Conservation (phyloP, 2,113 vertebrate species). For the Charina bottae region DNA sequence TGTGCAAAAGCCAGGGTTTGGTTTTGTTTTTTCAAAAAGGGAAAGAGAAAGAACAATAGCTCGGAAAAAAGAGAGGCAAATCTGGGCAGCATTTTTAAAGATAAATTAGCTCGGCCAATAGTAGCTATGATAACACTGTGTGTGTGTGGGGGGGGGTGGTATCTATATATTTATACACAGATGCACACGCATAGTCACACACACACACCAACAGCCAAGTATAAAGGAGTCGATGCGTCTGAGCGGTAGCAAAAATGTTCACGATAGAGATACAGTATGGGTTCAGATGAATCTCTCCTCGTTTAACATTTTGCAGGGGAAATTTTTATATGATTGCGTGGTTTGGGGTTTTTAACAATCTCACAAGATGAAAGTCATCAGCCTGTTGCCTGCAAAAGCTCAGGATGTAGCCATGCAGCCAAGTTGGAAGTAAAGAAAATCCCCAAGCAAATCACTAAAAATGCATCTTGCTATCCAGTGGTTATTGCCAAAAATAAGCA, state of each 20-base stretch:
- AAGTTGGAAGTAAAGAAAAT: not conserved
- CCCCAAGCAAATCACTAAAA: conserved; percentile 11
- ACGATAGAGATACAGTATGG: conserved; percentile 21
- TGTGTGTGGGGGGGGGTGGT: not conserved
- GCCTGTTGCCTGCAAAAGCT: conserved; percentile 19
- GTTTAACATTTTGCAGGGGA: not conserved
- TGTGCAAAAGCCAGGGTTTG: conserved; percentile 66
- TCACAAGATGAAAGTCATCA: conserved; percentile 14
- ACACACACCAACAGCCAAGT: conserved; percentile 1
- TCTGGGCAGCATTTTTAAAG: conserved; percentile 54
- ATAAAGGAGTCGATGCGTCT: conserved; percentile 15
- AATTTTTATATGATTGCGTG: conserved; percentile 6
- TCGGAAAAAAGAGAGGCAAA: conserved; percentile 72
- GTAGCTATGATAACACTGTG: conserved; percentile 18
- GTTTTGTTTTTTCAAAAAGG: conserved; percentile 54
- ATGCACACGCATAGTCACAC: not conserved
- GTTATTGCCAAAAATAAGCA: conserved; percentile 40
- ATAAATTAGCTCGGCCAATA: conserved; percentile 55
- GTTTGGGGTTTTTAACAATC: not conserved
- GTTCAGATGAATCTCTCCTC: not conserved
- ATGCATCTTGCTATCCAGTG: conserved; percentile 36
- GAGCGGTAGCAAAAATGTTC: conserved; percentile 12
- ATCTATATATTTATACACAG: not conserved
- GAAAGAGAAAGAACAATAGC: conserved; percentile 79
- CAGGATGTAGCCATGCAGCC: conserved; percentile 18